Evolutionary conservation across 1,140 invertebrate species (phyloP).

Genomic region (Apis florea): DNA sequence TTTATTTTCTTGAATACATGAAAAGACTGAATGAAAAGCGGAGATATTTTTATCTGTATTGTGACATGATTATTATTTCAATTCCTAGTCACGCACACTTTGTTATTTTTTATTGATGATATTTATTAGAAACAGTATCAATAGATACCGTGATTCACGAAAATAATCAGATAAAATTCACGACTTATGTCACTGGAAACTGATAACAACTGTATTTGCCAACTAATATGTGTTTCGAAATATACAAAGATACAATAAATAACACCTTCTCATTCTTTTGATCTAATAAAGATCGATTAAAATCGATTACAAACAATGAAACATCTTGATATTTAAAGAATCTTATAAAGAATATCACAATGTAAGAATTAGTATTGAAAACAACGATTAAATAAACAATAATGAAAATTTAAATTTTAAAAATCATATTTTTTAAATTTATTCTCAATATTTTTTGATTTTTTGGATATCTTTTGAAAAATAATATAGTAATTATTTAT

Average conservation of each 20-base stretch:
- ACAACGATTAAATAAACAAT: too few relatives aligned
- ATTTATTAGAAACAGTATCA: constrained; percentile 3
- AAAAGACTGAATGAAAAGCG: neutral
- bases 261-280: too few relatives aligned
- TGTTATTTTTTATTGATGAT: neutral
- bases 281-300: too few relatives aligned
- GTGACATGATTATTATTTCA: neutral
- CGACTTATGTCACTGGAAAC: constrained; percentile 3
- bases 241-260: neutral
- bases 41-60: neutral
- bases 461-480: too few relatives aligned
- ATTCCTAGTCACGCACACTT: neutral
- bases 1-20: constrained; percentile 17
- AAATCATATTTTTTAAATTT: too few relatives aligned
- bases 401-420: too few relatives aligned
- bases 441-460: too few relatives aligned
- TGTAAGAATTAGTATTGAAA: too few relatives aligned
- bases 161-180: constrained; percentile 8
- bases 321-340: too few relatives aligned
- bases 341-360: too few relatives aligned
- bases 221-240: neutral
- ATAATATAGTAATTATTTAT: too few relatives aligned
- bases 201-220: neutral
- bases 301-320: too few relatives aligned
- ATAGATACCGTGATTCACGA: constrained; percentile 26